Percentiles rank a stretch among this genome's conserved stretches.
Conservation (phyloP, 2,797 vertebrate genomes). For the Eulemur albifrons region DNA sequence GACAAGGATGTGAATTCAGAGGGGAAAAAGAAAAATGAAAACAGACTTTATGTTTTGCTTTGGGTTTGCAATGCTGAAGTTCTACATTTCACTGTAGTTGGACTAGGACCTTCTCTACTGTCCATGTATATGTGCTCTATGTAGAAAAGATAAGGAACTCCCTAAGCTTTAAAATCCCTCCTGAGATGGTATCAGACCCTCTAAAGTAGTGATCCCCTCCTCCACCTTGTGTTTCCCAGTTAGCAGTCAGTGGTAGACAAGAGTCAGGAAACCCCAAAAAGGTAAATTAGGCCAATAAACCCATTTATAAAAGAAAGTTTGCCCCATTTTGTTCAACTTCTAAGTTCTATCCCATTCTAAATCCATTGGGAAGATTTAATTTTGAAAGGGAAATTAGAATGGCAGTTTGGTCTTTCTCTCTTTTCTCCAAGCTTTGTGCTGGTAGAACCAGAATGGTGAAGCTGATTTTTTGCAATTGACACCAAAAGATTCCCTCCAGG, state of each 20-base stretch:
- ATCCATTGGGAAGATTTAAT: not conserved
- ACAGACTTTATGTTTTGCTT: not conserved
- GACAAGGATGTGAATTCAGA: not conserved
- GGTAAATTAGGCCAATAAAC: not conserved
- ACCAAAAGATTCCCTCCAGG: not conserved
- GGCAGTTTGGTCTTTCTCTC: not conserved
- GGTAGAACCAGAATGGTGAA: not conserved
- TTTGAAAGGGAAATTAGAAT: not conserved
- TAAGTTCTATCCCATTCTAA: not conserved
- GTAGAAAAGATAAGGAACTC: not conserved
- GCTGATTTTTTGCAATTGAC: not conserved
- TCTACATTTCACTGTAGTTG: not conserved
- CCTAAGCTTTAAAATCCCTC: not conserved
- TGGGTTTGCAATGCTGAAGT: not conserved
- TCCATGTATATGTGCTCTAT: not conserved
- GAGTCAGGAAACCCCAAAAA: not conserved
- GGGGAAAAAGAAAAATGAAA: not conserved
- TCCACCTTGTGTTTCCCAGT: not conserved
- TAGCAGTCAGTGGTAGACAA: not conserved
- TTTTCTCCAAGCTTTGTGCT: not conserved
- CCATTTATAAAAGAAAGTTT: not conserved
- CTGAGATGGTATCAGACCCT: not conserved
- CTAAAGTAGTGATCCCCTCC: too few relatives aligned
- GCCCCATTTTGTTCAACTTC: not conserved
- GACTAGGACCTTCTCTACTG: not conserved